phyloP scores from a whole-genome alignment of 1,140 invertebrate species.

The Euglossa dilemma region DNA sequence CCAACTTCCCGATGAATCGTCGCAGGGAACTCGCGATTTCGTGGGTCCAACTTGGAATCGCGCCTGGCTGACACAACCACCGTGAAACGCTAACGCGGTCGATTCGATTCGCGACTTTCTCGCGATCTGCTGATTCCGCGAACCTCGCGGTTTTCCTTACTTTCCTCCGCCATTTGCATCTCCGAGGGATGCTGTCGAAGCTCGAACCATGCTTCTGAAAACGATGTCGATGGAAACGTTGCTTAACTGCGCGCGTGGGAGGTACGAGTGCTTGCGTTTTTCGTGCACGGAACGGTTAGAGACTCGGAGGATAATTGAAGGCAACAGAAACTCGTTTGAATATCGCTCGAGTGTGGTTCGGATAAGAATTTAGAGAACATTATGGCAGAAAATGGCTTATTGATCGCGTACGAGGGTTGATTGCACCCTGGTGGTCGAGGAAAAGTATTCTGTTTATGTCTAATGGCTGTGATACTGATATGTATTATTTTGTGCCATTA shows the following conservation, averaged over 20 bases:
- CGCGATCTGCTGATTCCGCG: slow-evolving; percentile 10
- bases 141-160: background rate
- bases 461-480: background rate
- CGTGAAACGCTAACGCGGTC: slow-evolving; percentile 7
- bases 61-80: background rate
- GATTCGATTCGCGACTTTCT: slow-evolving; percentile 23
- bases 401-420: too few species aligned
- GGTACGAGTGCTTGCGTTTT: background rate
- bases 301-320: background rate
- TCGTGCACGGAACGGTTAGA: background rate
- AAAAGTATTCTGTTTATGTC: background rate
- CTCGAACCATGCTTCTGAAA: background rate
- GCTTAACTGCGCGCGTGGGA: too few species aligned
- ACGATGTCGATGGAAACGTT: background rate
- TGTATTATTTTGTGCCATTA: too few species aligned
- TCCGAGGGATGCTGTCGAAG: background rate
- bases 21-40: slow-evolving; percentile 47
- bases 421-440: too few species aligned
- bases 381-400: background rate
- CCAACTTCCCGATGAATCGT: slow-evolving; percentile 50
- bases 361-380: background rate
- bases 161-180: background rate
- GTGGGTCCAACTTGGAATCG: slow-evolving; percentile 40
- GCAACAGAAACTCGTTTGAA: background rate
- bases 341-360: background rate